These are phyloP conservation scores for Drosophila falleni DNA, from an alignment of 2,888 invertebrate genomes.

Conservation along the genomic window DNA sequence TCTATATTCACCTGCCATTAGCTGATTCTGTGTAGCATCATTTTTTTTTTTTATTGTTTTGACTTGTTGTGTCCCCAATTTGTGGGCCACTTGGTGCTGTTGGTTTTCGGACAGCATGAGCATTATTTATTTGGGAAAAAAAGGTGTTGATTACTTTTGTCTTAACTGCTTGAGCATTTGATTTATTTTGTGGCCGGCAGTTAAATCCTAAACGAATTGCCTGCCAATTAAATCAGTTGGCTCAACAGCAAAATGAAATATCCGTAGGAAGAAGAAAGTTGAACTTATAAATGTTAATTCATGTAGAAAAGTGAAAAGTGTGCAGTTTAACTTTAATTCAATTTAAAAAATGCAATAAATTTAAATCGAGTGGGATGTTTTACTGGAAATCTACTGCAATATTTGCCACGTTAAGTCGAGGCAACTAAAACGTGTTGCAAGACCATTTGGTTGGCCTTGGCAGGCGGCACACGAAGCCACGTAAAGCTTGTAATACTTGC, in stretches of 20 bases:
- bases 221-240: conserved; percentile 28
- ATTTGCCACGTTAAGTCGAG: conserved; percentile 22
- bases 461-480: conserved; percentile 53
- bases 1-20: conserved; percentile 24
- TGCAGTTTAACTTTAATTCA: background rate
- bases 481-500: conserved; percentile 58
- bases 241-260: background rate
- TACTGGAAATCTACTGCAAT: conserved; percentile 28
- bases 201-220: conserved; percentile 14
- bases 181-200: conserved; percentile 44
- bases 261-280: background rate
- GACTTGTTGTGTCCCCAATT: conserved; percentile 37
- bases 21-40: conserved; percentile 9
- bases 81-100: conserved; percentile 7
- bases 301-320: background rate
- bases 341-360: conserved; percentile 27
- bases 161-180: conserved; percentile 34
- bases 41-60: conserved; percentile 17
- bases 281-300: background rate
- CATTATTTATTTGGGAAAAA: conserved; percentile 50
- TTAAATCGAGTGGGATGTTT: conserved; percentile 19
- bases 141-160: conserved; percentile 58
- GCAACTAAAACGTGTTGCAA: conserved; percentile 18
- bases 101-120: conserved; percentile 25
- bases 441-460: conserved; percentile 43